Evolutionary conservation across 2,888 invertebrate species (phyloP).

Genomic region (Tetranychus piercei): DNA sequence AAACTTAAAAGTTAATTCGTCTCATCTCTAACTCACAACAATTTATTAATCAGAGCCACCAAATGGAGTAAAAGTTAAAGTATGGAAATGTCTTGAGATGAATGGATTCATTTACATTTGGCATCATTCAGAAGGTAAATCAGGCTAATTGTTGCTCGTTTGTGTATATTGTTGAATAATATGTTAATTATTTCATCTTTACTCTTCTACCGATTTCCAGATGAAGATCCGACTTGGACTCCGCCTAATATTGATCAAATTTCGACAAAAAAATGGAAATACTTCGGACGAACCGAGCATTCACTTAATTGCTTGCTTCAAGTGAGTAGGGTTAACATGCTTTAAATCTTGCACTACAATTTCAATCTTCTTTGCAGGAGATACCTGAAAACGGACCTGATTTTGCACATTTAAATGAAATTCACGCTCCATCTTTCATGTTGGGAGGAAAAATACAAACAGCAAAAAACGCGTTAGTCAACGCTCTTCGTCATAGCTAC

Average conservation of each 20-base stretch:
- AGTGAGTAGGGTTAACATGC: conserved; percentile 34
- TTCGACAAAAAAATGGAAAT: conserved; percentile 41
- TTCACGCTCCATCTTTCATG: conserved; percentile 47
- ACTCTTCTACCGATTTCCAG: background rate
- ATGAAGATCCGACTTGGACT: conserved; percentile 47
- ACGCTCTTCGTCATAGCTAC: background rate
- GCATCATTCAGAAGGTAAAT: conserved; percentile 52
- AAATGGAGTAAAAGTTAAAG: conserved; percentile 46
- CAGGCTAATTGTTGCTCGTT: no score
- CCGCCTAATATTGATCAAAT: conserved; percentile 43
- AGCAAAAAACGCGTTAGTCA: conserved; percentile 38
- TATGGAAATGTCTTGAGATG: conserved; percentile 50
- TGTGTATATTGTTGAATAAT: background rate
- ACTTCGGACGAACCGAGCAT: conserved; percentile 59
- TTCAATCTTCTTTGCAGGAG: conserved; percentile 41
- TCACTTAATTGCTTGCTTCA: conserved; percentile 56
- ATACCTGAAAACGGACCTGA: conserved; percentile 80
- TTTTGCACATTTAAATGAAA: conserved; percentile 53
- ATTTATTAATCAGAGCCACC: conserved; percentile 35
- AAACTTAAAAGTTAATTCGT: background rate
- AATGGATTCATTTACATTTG: conserved; percentile 61
- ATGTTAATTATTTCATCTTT: background rate
- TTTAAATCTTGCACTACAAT: background rate
- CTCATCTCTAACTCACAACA: background rate
- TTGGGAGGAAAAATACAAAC: conserved; percentile 33